Evolutionary conservation across 2,113 vertebrate genomes (phyloP).

Genomic region (Corydoras maculifer): DNA sequence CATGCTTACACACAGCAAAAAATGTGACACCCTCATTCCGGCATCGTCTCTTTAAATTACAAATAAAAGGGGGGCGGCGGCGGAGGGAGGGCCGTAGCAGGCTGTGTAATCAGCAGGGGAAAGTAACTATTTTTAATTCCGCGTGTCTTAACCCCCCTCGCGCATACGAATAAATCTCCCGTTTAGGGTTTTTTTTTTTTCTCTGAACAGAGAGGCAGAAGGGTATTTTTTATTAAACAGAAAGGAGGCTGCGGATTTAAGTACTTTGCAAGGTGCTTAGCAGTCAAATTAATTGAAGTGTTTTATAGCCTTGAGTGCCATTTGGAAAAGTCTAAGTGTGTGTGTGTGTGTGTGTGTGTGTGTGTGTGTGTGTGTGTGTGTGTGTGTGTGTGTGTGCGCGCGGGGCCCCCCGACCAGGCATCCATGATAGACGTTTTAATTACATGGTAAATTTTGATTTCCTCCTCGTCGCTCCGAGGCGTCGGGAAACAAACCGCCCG

Average conservation of each 20-base stretch:
- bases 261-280: constrained; percentile 61
- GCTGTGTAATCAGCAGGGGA: constrained; percentile 6
- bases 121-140: constrained; percentile 21
- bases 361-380: constrained; percentile 3
- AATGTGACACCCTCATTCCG: constrained; percentile 38
- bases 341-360: too few relatives aligned
- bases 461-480: constrained; percentile 40
- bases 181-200: constrained; percentile 11
- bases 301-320: constrained; percentile 64
- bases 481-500: constrained; percentile 58
- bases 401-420: constrained; percentile 56
- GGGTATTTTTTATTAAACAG: constrained; percentile 61
- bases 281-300: constrained; percentile 60
- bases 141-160: constrained; percentile 6
- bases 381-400: constrained; percentile 32
- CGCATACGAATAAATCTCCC: constrained; percentile 50
- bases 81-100: background rate
- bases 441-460: constrained; percentile 72
- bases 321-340: constrained; percentile 52
- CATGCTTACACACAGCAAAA: constrained; percentile 46
- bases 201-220: constrained; percentile 64
- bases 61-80: background rate
- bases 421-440: constrained; percentile 73
- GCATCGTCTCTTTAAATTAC: constrained; percentile 51
- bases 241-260: constrained; percentile 58